Base-by-base conservation (phyloP, 2,888 invertebrate species). In the Diogma glabrata region DNA sequence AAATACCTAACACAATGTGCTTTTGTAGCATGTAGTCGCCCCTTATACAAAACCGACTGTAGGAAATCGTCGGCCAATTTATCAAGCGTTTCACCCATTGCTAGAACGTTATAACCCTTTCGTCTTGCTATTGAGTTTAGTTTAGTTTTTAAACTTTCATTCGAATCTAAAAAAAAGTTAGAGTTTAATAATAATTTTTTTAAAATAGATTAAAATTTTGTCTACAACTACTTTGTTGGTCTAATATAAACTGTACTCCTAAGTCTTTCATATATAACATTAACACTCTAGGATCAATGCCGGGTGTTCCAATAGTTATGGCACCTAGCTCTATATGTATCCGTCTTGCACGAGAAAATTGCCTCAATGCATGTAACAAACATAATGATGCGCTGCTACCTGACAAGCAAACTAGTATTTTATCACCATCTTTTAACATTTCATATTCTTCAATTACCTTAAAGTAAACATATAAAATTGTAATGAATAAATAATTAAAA, bases 311-410 rank as follows among this genome's bases (percentile, higher is more conserved):
- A 55, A 80, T 73, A 55, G 75, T 77, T 7, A 75, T 59, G 16
- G 75, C 75, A 6, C 73, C 55, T 63, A 80, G 75, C 57, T 76
- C 78, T 64, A 92, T 91, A 58, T 80, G 75, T 38, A 87, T 76
- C 12, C 87, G 88, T 65, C 86, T 82, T 2, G 81, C 78, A 52
- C 79, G 72, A 71, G 87, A 86, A 67, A 89, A 89, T 64, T 92
- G 90, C 51, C 84, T 80, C 60, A 93, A 71, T 1, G 86, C 82
- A 65, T 93, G 92, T 0, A 93, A 72, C 9, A 93, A 72, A 1
- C 86, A 83, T n/a, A 92, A 70, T 0, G 91, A 91, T 63, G 87
- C 84, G 57, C 84, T 84, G 3, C 87, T 87, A 0, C 87, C 89
- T 0, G 90, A 89, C 43, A 93, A 71, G 63, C 92, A 91, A 12